phyloP scores from a whole-genome alignment of 2,888 invertebrate genomes.

The Diarsia mendica region DNA sequence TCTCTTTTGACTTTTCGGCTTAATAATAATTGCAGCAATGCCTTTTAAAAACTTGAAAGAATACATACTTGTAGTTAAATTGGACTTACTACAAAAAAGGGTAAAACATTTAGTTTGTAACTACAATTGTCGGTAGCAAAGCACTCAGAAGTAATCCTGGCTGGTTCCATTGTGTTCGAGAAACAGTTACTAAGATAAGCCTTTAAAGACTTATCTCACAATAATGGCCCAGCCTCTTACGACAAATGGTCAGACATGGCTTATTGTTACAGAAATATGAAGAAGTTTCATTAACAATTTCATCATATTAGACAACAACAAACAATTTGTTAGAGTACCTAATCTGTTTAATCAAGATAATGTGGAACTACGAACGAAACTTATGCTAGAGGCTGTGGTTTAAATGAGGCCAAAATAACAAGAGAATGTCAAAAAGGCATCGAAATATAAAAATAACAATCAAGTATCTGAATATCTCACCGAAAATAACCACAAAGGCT shows the following conservation, averaged over 20 bases:
- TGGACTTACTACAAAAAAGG: slow-evolving; percentile 47
- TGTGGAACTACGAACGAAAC: neutral
- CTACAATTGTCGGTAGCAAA: slow-evolving; percentile 72
- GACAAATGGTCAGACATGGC: slow-evolving; percentile 67
- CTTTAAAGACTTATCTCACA: slow-evolving; percentile 63
- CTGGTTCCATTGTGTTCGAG: slow-evolving; percentile 74
- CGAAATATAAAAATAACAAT: neutral
- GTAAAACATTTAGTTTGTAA: slow-evolving; percentile 47
- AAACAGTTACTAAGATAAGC: slow-evolving; percentile 78
- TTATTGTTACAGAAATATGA: slow-evolving; percentile 62
- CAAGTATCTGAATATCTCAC: no score
- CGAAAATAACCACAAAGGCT: neutral
- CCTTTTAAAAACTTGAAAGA: slow-evolving; percentile 32
- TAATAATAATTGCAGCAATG: slow-evolving; percentile 19
- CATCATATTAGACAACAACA: neutral
- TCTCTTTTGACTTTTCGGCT: neutral
- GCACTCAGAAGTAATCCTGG: slow-evolving; percentile 72
- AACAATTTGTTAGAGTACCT: neutral
- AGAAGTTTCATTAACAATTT: slow-evolving; percentile 57
- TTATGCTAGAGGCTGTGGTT: neutral
- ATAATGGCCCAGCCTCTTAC: slow-evolving; percentile 67
- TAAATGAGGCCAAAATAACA: neutral
- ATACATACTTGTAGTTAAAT: slow-evolving; percentile 36
- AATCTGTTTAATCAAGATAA: neutral
- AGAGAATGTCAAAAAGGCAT: neutral